These are phyloP conservation scores for Crematogaster levior DNA, from an alignment of 2,888 invertebrate species.

Conservation along the genomic window DNA sequence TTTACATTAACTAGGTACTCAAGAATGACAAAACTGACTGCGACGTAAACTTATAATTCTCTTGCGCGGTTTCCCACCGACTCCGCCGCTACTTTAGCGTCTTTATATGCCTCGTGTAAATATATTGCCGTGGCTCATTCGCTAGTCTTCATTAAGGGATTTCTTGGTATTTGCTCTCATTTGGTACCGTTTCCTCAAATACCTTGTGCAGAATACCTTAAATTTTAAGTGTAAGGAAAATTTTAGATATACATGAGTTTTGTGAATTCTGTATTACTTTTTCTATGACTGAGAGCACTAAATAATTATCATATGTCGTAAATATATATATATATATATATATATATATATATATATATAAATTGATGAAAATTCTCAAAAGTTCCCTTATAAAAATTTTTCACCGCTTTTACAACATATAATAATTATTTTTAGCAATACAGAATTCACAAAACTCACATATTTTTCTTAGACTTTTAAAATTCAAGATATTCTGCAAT, in stretches of 20 bases:
- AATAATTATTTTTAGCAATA: no score
- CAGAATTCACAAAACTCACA: no score
- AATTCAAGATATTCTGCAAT: no score
- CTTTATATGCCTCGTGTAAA: slow-evolving; percentile 49
- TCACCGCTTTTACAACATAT: no score
- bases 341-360: no score
- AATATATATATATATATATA: no score
- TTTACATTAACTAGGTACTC: slow-evolving; percentile 75
- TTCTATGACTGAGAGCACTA: not conserved
- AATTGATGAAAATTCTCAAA: no score
- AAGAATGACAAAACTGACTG: slow-evolving; percentile 70
- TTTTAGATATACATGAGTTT: not conserved
- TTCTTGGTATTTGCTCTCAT: slow-evolving; percentile 26
- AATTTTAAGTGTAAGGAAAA: not conserved
- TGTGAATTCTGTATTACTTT: not conserved
- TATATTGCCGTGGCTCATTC: slow-evolving; percentile 45
- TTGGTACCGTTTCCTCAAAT: slow-evolving; percentile 7
- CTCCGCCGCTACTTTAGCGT: slow-evolving; percentile 19
- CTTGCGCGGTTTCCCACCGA: slow-evolving; percentile 47
- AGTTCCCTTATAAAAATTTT: no score
- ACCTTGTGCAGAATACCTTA: not conserved
- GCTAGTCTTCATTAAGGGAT: slow-evolving; percentile 50
- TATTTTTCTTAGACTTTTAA: no score
- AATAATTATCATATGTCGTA: not conserved
- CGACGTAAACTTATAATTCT: slow-evolving; percentile 71